Conservation (phyloP, 2,888 invertebrate genomes). For the Anthrax anthrax region DNA sequence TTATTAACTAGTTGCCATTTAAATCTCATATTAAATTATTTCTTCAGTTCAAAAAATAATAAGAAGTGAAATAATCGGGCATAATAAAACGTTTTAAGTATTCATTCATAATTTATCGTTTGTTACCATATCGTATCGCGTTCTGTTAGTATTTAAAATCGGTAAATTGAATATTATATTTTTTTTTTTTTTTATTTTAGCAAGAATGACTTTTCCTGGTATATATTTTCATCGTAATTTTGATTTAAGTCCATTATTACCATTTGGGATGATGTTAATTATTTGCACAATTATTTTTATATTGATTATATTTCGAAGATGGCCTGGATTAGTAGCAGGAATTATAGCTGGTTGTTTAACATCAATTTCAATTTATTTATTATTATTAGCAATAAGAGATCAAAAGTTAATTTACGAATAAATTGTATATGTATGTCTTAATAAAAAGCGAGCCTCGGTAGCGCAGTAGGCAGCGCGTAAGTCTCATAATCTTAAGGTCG, state of each 20-base stretch:
- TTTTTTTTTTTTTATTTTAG: neutral
- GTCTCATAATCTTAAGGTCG: constrained; percentile 38
- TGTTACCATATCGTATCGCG: too few relatives aligned
- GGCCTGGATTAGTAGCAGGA: constrained; percentile 19
- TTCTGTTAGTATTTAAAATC: too few relatives aligned
- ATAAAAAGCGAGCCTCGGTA: constrained; percentile 22
- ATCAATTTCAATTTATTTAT: constrained; percentile 16
- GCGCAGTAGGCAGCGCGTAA: constrained; percentile 36
- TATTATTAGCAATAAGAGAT: constrained; percentile 11
- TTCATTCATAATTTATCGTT: too few relatives aligned
- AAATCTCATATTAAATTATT: too few relatives aligned
- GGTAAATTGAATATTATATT: too few relatives aligned
- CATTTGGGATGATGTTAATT: constrained; percentile 17
- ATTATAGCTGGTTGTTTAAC: constrained; percentile 18
- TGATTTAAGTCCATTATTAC: constrained; percentile 16
- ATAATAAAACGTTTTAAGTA: too few relatives aligned
- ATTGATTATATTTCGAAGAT: constrained; percentile 17
- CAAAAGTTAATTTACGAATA: constrained; percentile 13
- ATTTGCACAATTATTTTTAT: constrained; percentile 16
- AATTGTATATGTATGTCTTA: neutral
- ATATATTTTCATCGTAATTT: constrained; percentile 2
- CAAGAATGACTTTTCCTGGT: neutral
- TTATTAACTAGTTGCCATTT: too few relatives aligned
- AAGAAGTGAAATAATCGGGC: too few relatives aligned
- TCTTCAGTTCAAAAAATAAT: too few relatives aligned